Percentiles rank a stretch among this genome's conserved stretches.
These are phyloP conservation scores for Pituophis catenifer DNA, from an alignment of 2,113 vertebrate species.

Conservation along the genomic window DNA sequence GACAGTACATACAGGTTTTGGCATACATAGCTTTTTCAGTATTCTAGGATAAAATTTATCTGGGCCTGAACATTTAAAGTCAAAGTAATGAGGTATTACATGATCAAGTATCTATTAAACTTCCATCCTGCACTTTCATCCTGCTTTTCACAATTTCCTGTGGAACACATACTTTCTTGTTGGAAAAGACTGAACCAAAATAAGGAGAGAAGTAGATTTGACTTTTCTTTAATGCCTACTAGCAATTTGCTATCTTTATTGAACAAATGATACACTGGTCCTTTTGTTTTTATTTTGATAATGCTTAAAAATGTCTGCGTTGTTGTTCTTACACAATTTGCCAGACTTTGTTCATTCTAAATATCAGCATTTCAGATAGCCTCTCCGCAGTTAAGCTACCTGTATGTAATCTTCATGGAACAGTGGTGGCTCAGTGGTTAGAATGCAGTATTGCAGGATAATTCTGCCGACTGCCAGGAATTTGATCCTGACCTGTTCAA, in stretches of 20 bases:
- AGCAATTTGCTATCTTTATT: neutral
- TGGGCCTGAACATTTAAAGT: neutral
- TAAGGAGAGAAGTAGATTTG: neutral
- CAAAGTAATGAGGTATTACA: neutral
- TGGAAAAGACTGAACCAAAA: neutral
- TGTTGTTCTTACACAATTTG: neutral
- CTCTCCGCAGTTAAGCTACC: neutral
- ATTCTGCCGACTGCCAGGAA: neutral
- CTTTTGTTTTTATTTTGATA: neutral
- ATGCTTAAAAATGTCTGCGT: neutral
- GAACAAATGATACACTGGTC: neutral
- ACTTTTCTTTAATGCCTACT: neutral
- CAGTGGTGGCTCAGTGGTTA: neutral
- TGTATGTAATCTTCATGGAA: too few species aligned
- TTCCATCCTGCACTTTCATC: neutral
- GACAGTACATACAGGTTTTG: neutral
- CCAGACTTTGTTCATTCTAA: neutral
- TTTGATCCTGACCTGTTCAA: neutral
- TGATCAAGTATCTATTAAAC: neutral
- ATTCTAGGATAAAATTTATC: neutral
- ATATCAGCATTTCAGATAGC: neutral
- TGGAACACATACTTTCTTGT: neutral
- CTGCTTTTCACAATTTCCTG: neutral
- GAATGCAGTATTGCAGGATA: neutral
- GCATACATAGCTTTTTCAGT: neutral